A percentile compares a stretch with the other conserved stretches of the same genome.
Conservation (phyloP, 2,797 vertebrate species). For the Pterois miles region DNA sequence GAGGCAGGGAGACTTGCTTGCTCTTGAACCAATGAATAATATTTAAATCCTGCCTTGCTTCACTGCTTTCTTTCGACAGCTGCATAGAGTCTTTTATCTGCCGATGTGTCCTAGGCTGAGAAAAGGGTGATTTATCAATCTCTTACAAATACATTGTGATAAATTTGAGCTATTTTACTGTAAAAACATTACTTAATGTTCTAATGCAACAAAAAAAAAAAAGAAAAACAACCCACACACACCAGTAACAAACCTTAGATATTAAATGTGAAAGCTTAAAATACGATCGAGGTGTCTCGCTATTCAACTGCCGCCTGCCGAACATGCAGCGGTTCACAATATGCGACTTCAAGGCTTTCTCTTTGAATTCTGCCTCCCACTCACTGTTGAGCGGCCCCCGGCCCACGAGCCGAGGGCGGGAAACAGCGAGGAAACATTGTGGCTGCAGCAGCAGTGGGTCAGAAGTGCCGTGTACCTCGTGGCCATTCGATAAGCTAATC, state of each 20-base stretch:
- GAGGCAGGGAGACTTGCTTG: conserved; percentile 1
- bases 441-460: conserved; percentile 31
- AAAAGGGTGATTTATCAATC: conserved; percentile 4
- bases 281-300: conserved; percentile 5
- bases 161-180: background rate
- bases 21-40: conserved; percentile 29
- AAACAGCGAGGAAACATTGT: conserved; percentile 13
- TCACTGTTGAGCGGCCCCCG: conserved; percentile 3
- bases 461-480: conserved; percentile 19
- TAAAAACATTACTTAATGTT: background rate
- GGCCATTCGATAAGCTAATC: conserved; percentile 57
- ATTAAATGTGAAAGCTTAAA: conserved; percentile 3
- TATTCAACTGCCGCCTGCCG: conserved; percentile 13
- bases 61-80: conserved; percentile 17
- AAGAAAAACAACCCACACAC: too few relatives aligned
- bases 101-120: background rate
- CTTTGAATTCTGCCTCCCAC: conserved; percentile 47
- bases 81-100: conserved; percentile 10
- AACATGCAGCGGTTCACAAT: conserved; percentile 32
- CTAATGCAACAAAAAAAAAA: background rate
- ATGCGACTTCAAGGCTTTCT: conserved; percentile 40
- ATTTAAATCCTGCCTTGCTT: conserved; percentile 30
- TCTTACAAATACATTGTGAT: background rate
- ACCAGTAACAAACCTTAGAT: background rate
- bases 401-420: background rate